phyloP scores from a whole-genome alignment of 2,888 invertebrate genomes.

The Hartigia nigra region DNA sequence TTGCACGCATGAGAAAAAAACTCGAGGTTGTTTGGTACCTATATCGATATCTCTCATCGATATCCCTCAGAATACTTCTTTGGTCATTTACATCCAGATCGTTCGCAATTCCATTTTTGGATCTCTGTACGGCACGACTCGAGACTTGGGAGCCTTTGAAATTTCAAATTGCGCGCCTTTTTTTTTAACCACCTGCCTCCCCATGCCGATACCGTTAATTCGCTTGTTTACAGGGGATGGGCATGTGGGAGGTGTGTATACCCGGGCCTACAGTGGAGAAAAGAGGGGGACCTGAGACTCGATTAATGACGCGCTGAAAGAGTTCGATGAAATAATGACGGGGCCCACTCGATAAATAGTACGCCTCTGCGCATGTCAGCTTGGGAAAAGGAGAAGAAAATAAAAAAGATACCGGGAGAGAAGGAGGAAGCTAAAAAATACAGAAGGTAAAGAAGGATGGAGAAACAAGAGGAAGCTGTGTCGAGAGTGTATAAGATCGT shows the following conservation, averaged over 20 bases:
- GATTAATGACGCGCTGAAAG: conserved; percentile 55
- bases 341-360: conserved; percentile 58
- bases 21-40: not conserved
- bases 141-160: not conserved
- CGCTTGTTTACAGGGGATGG: not conserved
- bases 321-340: conserved; percentile 63
- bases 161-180: not conserved
- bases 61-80: not conserved
- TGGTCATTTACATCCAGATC: not conserved
- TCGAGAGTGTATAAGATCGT: not conserved
- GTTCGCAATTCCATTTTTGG: not conserved
- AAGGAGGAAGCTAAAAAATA: conserved; percentile 10
- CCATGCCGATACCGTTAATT: not conserved
- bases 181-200: not conserved
- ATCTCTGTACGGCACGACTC: not conserved
- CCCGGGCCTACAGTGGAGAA: not conserved
- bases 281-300: conserved; percentile 5
- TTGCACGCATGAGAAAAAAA: conserved; percentile 33
- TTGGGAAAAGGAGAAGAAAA: conserved; percentile 31
- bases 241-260: not conserved
- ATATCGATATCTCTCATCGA: not conserved
- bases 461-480: not conserved
- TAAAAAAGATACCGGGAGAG: conserved; percentile 16
- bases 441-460: conserved; percentile 17
- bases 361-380: conserved; percentile 37